Conservation (phyloP, 1,140 invertebrate species). For the Propsilocerus akamusi region DNA sequence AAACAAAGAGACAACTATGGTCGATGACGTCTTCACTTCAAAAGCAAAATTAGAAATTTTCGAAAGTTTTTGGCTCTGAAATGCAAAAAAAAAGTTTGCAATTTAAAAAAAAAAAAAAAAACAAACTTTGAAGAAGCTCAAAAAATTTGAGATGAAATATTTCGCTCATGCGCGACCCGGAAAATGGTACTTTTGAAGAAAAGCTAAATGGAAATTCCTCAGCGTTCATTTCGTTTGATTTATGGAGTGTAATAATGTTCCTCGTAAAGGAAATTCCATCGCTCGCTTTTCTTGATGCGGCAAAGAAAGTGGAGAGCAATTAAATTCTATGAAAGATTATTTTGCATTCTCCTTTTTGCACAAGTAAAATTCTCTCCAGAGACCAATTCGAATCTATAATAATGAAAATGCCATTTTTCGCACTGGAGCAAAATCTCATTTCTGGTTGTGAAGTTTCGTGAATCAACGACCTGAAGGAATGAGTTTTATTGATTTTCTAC, state of each 20-base stretch:
- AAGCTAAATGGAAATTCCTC: background rate
- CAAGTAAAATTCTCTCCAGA: background rate
- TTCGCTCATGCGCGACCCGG: background rate
- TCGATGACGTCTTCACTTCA: too few species aligned
- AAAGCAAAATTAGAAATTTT: too few species aligned
- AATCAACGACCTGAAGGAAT: background rate
- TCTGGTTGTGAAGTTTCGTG: background rate
- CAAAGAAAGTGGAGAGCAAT: background rate
- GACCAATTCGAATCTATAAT: conserved; percentile 2
- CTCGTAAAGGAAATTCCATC: background rate
- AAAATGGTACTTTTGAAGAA: background rate
- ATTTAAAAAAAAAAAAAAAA: too few species aligned
- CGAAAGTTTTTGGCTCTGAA: too few species aligned
- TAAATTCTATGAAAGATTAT: background rate
- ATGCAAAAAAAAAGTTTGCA: too few species aligned
- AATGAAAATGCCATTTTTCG: conserved; percentile 1
- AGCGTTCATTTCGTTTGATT: background rate
- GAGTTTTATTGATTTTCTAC: background rate
- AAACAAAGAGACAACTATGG: too few species aligned
- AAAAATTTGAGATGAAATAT: background rate
- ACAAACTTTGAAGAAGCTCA: too few species aligned
- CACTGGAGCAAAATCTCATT: background rate
- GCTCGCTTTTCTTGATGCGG: background rate
- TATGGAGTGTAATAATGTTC: background rate
- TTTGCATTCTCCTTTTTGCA: background rate